Conservation (phyloP, 2,888 invertebrate species). For the Carpatolechia fugitivella region DNA sequence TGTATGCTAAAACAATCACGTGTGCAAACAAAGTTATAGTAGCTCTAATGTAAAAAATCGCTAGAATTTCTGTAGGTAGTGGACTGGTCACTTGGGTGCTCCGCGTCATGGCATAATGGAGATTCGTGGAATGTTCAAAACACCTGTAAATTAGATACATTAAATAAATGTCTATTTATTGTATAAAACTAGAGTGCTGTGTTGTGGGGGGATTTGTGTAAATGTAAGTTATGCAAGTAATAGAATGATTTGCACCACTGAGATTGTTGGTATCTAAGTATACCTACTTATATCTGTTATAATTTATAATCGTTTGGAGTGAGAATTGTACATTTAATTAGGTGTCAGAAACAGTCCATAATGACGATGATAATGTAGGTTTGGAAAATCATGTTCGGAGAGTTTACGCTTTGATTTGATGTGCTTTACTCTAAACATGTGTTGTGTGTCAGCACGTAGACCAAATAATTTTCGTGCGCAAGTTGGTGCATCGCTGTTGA, state of each 20-base stretch:
- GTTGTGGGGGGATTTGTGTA: slow-evolving; percentile 31
- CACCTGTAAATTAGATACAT: slow-evolving; percentile 29
- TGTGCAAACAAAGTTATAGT: slow-evolving; percentile 8
- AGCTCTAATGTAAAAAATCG: slow-evolving; percentile 22
- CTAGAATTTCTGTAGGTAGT: slow-evolving; percentile 28
- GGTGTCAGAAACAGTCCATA: not conserved
- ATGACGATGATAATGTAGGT: no score
- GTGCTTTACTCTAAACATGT: not conserved
- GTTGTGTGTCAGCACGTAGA: not conserved
- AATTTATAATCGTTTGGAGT: not conserved
- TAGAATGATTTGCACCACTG: slow-evolving; percentile 11
- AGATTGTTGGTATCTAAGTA: not conserved
- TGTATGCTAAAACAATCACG: not conserved
- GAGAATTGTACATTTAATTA: slow-evolving; percentile 1
- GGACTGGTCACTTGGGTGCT: slow-evolving; percentile 34
- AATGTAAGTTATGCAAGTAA: slow-evolving; percentile 27
- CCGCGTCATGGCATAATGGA: slow-evolving; percentile 36
- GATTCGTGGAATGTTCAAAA: slow-evolving; percentile 17
- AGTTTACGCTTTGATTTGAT: not conserved
- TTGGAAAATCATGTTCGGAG: not conserved
- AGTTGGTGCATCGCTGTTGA: not conserved
- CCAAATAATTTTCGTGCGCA: slow-evolving; percentile 1
- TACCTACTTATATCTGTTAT: not conserved
- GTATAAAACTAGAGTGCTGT: slow-evolving; percentile 28
- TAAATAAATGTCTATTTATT: slow-evolving; percentile 37